Base-by-base conservation (phyloP, 2,113 vertebrate genomes). In the Syrmaticus mikado region DNA sequence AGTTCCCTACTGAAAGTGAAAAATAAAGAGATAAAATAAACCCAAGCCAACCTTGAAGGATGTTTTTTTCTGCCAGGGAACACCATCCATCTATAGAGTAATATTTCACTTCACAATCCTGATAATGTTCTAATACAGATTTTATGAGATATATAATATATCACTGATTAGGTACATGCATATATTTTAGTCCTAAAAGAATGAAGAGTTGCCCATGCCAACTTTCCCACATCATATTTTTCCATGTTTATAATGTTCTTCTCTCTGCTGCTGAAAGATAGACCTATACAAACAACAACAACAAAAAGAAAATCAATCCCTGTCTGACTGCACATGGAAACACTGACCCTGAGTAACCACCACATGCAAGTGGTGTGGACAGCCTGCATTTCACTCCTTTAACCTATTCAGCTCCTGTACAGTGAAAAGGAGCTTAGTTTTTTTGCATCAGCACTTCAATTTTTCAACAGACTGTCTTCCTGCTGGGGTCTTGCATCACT, bases 1-100 rank as follows among this genome's bases (percentile, higher is more conserved):
- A 92, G 24, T 13, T 15, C 24, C 14, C 72, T 62, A 52, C 43
- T 2, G 5, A 74, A 24, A 87, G 21, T 68, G 65, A 85, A 87
- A 91, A 87, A 82, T 36, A 87, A 64, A 90, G 48, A 89, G 67
- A 74, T 4, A 71, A 87, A 94, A 92, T 68, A 91, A 92, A 75
- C 32, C 45, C 45, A 83, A 85, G 40, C 34, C 55, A 90, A 43
- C 22, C 28, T 86, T 57, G 65, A 60, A 88, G 28, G 15, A 64
- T 89, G 36, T 50, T 93, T 80, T 82, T 21, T 74, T 67, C 57
- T 77, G 46, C 55, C 60, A 82, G 71, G 34, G 75, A 95, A 70
- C 82, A 77, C 16, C 34, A 89, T 62, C 68, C 34, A 90, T 68
- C 67, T 32, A 14, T 70, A 70, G 61, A 14, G 16, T 28, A 52